Evolutionary conservation across 2,888 invertebrate genomes (phyloP).

Genomic region (Drosophila dives): DNA sequence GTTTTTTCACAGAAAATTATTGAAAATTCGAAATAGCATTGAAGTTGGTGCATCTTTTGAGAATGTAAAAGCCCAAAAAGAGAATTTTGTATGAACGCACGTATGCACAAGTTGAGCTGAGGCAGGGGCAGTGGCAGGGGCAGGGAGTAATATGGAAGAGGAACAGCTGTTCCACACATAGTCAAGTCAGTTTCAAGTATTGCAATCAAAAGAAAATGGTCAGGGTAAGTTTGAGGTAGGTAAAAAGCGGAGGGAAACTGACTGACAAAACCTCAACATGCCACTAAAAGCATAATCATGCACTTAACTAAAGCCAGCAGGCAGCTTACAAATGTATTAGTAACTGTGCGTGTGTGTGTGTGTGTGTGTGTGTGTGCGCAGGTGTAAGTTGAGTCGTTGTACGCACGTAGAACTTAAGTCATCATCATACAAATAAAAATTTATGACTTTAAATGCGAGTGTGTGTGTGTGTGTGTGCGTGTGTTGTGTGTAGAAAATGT

Average conservation of each 20-base stretch:
- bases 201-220: slow-evolving; percentile 51
- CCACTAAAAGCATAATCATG: slow-evolving; percentile 80
- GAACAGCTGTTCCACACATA: slow-evolving; percentile 45
- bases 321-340: slow-evolving; percentile 27
- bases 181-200: slow-evolving; percentile 52
- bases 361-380: slow-evolving; percentile 9
- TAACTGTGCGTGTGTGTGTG: slow-evolving; percentile 11
- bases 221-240: slow-evolving; percentile 28
- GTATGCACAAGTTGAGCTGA: slow-evolving; percentile 36
- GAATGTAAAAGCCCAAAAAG: slow-evolving; percentile 30
- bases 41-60: slow-evolving; percentile 1
- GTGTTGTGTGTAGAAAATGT: slow-evolving; percentile 3
- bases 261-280: slow-evolving; percentile 79
- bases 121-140: background rate
- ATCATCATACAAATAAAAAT: slow-evolving; percentile 79
- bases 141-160: background rate
- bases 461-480: slow-evolving; percentile 6
- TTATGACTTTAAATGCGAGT: slow-evolving; percentile 66
- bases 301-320: slow-evolving; percentile 75
- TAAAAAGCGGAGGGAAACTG: slow-evolving; percentile 57
- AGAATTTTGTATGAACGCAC: slow-evolving; percentile 53
- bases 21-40: slow-evolving; percentile 7
- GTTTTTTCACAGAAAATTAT: slow-evolving; percentile 12
- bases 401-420: slow-evolving; percentile 79
- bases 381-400: slow-evolving; percentile 53